Percentiles rank a stretch among this genome's conserved stretches.
Evolutionary conservation across 2,888 invertebrate species (phyloP).

Genomic region (Chesias legatella): DNA sequence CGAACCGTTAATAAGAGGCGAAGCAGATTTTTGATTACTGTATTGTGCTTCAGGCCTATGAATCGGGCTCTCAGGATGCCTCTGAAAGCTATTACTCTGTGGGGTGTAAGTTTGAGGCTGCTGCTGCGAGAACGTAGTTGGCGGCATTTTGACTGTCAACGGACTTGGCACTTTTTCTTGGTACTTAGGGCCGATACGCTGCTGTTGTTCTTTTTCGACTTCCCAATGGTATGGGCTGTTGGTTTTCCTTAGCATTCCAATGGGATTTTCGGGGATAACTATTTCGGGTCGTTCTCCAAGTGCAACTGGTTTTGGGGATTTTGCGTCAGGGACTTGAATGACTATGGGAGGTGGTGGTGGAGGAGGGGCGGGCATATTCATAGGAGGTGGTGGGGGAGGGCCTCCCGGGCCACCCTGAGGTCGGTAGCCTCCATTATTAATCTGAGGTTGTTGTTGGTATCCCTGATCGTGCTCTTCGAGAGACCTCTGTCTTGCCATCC

Average conservation of each 20-base stretch:
- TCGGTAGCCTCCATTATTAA: constrained; percentile 47
- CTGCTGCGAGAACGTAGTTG: constrained; percentile 61
- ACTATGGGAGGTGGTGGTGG: constrained; percentile 83
- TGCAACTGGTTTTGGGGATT: constrained; percentile 76
- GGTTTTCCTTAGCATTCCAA: constrained; percentile 84
- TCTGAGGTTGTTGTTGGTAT: constrained; percentile 43
- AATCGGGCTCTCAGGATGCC: constrained; percentile 68
- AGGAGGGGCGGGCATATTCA: constrained; percentile 67
- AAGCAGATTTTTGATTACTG: constrained; percentile 58
- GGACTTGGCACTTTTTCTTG: constrained; percentile 72
- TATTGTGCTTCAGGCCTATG: constrained; percentile 74
- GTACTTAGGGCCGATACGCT: constrained; percentile 73
- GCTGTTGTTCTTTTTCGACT: constrained; percentile 78
- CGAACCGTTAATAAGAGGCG: constrained; percentile 52
- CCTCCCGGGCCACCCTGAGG: constrained; percentile 41
- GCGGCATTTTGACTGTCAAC: constrained; percentile 68
- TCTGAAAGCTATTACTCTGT: constrained; percentile 50
- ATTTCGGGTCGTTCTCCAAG: constrained; percentile 85
- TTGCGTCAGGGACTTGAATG: constrained; percentile 67
- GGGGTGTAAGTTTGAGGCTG: constrained; percentile 63
- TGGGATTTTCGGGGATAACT: constrained; percentile 87
- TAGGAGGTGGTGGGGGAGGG: constrained; percentile 67
- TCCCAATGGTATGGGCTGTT: constrained; percentile 85
- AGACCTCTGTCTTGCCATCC: constrained; percentile 84
- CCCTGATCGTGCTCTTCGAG: constrained; percentile 78